Evolutionary conservation across 2,797 vertebrate genomes (phyloP).

Genomic region (Gymnodraco acuticeps): DNA sequence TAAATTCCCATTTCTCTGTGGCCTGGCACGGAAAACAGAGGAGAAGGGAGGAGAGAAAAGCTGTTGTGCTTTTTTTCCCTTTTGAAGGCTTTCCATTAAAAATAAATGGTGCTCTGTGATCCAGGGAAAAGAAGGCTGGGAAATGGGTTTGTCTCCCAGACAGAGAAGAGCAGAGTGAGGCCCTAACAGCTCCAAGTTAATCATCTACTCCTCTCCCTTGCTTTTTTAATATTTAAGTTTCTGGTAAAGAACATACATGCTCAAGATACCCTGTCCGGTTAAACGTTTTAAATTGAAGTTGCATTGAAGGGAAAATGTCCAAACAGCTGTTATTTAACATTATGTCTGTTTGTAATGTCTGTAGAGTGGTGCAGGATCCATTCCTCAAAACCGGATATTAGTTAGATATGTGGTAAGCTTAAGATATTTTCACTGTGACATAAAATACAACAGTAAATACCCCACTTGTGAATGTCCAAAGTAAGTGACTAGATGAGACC

Average conservation of each 20-base stretch:
- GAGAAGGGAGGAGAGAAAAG: conserved; percentile 44
- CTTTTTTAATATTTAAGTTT: conserved; percentile 49
- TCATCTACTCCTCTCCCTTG: conserved; percentile 53
- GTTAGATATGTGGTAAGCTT: too few species aligned
- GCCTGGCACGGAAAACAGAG: conserved; percentile 56
- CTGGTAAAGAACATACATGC: conserved; percentile 26
- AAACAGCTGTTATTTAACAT: conserved; percentile 3
- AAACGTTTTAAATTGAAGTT: conserved; percentile 50
- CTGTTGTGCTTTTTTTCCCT: conserved; percentile 29
- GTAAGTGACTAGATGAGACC: too few species aligned
- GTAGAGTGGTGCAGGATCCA: background rate
- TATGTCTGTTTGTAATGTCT: conserved; percentile 38
- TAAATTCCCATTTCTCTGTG: conserved; percentile 49
- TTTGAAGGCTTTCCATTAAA: conserved; percentile 74
- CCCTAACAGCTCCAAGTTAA: conserved; percentile 53
- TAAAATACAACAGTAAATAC: too few species aligned
- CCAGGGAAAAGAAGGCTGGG: conserved; percentile 47
- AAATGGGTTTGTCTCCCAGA: conserved; percentile 49
- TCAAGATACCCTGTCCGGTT: conserved; percentile 31
- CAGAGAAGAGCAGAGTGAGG: conserved; percentile 47
- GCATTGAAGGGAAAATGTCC: conserved; percentile 40
- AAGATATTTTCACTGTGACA: too few species aligned
- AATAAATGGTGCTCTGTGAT: conserved; percentile 68
- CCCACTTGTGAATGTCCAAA: too few species aligned
- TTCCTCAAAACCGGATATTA: too few species aligned